Percentiles rank a stretch among this genome's conserved stretches.
phyloP scores from a whole-genome alignment of 2,797 vertebrate species.

The Rhinella marina region DNA sequence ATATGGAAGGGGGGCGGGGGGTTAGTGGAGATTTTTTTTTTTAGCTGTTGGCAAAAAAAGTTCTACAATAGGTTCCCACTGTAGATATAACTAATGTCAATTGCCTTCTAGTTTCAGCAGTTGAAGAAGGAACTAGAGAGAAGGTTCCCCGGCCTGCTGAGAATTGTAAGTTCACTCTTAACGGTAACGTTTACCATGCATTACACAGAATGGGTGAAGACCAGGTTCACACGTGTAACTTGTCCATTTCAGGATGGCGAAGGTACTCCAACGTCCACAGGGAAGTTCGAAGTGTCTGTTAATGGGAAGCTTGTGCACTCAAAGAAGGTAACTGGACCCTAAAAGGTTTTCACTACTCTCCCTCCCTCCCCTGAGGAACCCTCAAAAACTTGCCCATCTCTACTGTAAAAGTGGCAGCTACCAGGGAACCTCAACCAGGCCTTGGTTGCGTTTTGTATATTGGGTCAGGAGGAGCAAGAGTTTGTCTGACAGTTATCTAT shows the following conservation, averaged over 20 bases:
- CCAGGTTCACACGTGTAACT: background rate
- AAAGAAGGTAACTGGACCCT: slow-evolving; percentile 68
- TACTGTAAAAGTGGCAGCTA: too few species aligned
- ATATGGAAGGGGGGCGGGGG: too few species aligned
- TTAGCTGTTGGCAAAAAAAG: too few species aligned
- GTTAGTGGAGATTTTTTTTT: background rate
- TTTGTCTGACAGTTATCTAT: too few species aligned
- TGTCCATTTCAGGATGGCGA: slow-evolving; percentile 62
- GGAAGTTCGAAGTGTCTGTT: slow-evolving; percentile 72
- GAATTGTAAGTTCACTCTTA: slow-evolving; percentile 27
- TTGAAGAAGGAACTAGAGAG: slow-evolving; percentile 39
- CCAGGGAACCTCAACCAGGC: too few species aligned
- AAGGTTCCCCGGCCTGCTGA: slow-evolving; percentile 48
- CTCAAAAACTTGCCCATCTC: too few species aligned
- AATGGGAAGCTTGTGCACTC: slow-evolving; percentile 71
- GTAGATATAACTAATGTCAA: background rate
- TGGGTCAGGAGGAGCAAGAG: too few species aligned
- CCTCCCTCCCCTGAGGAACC: too few species aligned
- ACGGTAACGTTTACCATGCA: background rate
- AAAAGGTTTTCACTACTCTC: background rate
- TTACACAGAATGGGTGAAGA: background rate
- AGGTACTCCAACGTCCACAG: slow-evolving; percentile 69
- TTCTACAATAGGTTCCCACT: background rate
- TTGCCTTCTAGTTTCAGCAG: slow-evolving; percentile 43
- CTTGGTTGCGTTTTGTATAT: too few species aligned